These are phyloP conservation scores for Megastigmus dorsalis DNA, from an alignment of 2,888 invertebrate species.

Conservation along the genomic window DNA sequence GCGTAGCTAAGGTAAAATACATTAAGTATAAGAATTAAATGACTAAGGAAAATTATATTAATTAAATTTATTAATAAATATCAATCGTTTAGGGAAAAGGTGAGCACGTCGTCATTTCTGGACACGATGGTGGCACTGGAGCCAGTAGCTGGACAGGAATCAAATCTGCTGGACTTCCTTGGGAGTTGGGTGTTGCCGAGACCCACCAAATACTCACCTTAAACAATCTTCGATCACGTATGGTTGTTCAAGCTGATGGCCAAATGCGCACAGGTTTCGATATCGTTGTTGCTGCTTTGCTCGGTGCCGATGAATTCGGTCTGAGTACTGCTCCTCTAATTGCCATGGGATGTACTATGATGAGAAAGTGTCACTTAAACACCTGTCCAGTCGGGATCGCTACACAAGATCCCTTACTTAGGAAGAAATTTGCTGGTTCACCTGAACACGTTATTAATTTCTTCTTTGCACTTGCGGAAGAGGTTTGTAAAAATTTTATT, in stretches of 20 bases:
- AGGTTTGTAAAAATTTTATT: conserved; percentile 78
- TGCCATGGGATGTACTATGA: conserved; percentile 99
- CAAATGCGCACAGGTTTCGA: conserved; percentile 97
- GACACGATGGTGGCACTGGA: conserved; percentile 99
- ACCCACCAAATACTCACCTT: conserved; percentile 97
- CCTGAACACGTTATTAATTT: conserved; percentile 99
- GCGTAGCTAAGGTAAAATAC: conserved; percentile 90
- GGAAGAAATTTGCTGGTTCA: conserved; percentile 97
- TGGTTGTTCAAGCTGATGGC: conserved; percentile 97
- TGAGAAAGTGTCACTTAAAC: conserved; percentile 99
- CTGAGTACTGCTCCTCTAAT: conserved; percentile 99
- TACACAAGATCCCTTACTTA: conserved; percentile 95
- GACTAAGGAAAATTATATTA: background rate
- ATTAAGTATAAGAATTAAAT: no score
- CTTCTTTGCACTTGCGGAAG: conserved; percentile 98
- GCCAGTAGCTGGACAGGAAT: conserved; percentile 99
- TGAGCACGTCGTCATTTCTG: conserved; percentile 98
- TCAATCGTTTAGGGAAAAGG: conserved; percentile 88
- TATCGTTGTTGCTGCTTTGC: conserved; percentile 93
- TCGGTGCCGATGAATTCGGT: conserved; percentile 99
- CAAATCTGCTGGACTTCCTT: conserved; percentile 97
- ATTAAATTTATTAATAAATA: background rate
- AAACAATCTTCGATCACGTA: conserved; percentile 93
- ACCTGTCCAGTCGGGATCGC: conserved; percentile 99
- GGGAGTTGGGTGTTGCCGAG: conserved; percentile 98